Evolutionary conservation across 2,113 vertebrate genomes (phyloP), one percentile per base, ranked within the genome.

Genomic region (Neodon shergylaensis): DNA sequence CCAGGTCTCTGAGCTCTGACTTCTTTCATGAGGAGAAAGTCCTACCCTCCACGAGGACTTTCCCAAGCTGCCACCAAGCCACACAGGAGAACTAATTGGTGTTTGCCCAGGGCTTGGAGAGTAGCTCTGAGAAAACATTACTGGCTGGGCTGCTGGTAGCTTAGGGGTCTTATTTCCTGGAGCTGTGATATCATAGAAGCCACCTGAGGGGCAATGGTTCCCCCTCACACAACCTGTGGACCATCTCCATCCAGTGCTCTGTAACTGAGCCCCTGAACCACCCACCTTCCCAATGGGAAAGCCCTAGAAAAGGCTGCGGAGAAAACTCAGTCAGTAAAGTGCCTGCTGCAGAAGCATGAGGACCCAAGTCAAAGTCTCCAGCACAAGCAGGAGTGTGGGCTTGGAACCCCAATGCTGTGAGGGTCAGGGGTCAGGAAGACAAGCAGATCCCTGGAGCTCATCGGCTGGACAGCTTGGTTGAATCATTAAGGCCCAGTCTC

Each of bases 31-130:
- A 24, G 7, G n/a, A 31, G 22, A 31, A 52, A 22, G 44, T 26
- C 65, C 65, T 26, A 10, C 31, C 83, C 42, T 68, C 28, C 26
- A 7, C 0, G 4, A 85, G 63, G 28, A 63, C 16, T 68, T 44
- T 17, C 83, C 42, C 63, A 19, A 42, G 42, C 77, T 74, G 2
- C 66, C 31, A 58, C 28, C 63, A 33, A 28, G 42, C 77, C 68
- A 2, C 66, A 10, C 8, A 42, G 58, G 33, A 72, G 63, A 63
- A 54, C 79, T 88, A 52, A 82, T 22, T 81, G 68, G 28, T 94
- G 93, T 96, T 94, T 90, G 58, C 91, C 84, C 81, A 94, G 94
- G 42, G 39, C 92, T 95, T 90, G 47, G 24, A 22, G 21, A 63
- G 9, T 89, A 54, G 77, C 19, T 0, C 39, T 36, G 84, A 84